phyloP scores from a whole-genome alignment of 2,888 invertebrate species.

The Hemithea aestivaria region DNA sequence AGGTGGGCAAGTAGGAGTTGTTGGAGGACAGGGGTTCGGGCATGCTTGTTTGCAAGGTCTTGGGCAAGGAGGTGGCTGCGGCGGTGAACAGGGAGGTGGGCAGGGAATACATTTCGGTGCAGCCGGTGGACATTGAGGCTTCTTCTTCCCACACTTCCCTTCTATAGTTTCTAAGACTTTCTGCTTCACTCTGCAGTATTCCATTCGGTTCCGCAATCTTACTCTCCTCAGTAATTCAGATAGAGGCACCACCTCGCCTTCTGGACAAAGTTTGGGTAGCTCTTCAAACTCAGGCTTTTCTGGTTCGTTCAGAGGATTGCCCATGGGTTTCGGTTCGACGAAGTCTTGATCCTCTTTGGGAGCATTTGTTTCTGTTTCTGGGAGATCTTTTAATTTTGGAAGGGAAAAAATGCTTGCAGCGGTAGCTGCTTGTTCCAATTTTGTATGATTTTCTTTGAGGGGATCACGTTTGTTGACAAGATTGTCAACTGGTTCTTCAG shows the following conservation, averaged over 20 bases:
- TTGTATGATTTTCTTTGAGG: no score
- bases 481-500: no score
- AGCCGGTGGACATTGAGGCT: constrained; percentile 30
- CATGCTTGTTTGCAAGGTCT: constrained; percentile 21
- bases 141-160: constrained; percentile 28
- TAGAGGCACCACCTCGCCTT: constrained; percentile 32
- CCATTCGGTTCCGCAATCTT: constrained; percentile 37
- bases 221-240: constrained; percentile 47
- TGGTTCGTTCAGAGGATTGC: constrained; percentile 7
- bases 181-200: constrained; percentile 23
- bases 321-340: constrained; percentile 13
- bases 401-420: no score
- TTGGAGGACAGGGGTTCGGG: constrained; percentile 10
- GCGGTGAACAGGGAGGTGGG: constrained; percentile 21
- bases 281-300: no score
- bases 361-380: no score
- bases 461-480: no score
- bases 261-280: constrained; percentile 1
- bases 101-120: constrained; percentile 30
- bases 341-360: no score
- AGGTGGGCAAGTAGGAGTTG: constrained; percentile 10
- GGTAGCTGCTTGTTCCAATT: no score
- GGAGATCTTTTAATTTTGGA: no score
- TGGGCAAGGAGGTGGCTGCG: constrained; percentile 26
- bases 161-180: constrained; percentile 22